These are phyloP conservation scores for Patella pellucida DNA, from an alignment of 2,888 invertebrate genomes.

Conservation along the genomic window DNA sequence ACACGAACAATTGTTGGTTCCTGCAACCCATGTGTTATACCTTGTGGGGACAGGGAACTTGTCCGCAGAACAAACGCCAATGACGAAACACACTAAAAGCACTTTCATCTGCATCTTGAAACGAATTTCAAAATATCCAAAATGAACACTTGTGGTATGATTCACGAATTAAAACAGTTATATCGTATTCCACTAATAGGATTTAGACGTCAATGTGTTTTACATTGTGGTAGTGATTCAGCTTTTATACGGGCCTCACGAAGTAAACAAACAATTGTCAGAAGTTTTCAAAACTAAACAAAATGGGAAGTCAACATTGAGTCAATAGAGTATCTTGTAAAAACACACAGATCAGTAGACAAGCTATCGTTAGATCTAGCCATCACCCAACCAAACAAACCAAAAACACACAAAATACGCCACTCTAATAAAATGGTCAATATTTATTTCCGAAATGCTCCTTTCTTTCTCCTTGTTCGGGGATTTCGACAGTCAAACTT, in stretches of 20 bases:
- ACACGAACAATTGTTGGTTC: slow-evolving; percentile 35
- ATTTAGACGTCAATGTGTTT: no score
- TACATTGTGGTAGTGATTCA: neutral
- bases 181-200: no score
- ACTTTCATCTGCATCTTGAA: neutral
- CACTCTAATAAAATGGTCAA: neutral
- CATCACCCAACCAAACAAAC: neutral
- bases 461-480: neutral
- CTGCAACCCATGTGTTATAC: slow-evolving; percentile 32
- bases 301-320: neutral
- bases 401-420: neutral
- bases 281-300: neutral
- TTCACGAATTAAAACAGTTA: no score
- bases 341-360: neutral
- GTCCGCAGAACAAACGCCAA: neutral
- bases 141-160: no score
- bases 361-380: slow-evolving; percentile 7
- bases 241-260: neutral
- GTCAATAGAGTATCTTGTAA: slow-evolving; percentile 4
- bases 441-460: slow-evolving; percentile 2
- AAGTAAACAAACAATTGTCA: neutral
- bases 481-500: neutral
- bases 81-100: neutral
- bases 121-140: neutral
- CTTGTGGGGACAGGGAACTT: neutral